These are phyloP conservation scores for Cryptoblepharus egeriae DNA, from an alignment of 2,797 vertebrate genomes.

Conservation along the genomic window DNA sequence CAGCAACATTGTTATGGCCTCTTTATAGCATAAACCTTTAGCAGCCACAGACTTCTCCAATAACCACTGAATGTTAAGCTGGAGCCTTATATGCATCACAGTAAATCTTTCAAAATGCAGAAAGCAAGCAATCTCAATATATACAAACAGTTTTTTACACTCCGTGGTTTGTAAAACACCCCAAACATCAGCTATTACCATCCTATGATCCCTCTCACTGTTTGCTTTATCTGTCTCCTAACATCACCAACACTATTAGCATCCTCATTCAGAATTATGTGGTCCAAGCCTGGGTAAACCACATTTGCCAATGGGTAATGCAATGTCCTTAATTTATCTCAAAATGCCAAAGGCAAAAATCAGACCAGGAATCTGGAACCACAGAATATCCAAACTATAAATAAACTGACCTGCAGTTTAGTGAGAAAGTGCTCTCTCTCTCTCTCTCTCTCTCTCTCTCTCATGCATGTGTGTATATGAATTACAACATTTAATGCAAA, in stretches of 20 bases:
- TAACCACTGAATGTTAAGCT: slow-evolving; percentile 43
- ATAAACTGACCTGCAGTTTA: not conserved
- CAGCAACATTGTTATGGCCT: slow-evolving; percentile 56
- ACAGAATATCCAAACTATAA: not conserved
- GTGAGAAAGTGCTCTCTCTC: too few relatives aligned
- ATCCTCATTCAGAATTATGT: not conserved
- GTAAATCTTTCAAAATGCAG: slow-evolving; percentile 55
- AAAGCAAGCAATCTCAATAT: not conserved
- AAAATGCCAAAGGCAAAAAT: not conserved
- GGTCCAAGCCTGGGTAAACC: not conserved
- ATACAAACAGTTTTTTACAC: not conserved
- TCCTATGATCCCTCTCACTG: not conserved
- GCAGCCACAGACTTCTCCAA: slow-evolving; percentile 37
- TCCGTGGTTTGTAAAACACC: not conserved
- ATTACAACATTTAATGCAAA: not conserved
- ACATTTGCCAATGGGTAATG: not conserved
- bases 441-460: too few relatives aligned
- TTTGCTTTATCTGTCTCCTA: not conserved
- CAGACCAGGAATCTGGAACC: not conserved
- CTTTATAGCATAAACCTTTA: slow-evolving; percentile 42
- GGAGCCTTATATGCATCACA: slow-evolving; percentile 19
- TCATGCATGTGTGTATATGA: not conserved
- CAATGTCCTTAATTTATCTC: not conserved
- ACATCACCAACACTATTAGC: not conserved
- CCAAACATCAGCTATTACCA: not conserved